Percentiles rank a stretch among this genome's conserved stretches.
Conservation (phyloP, 2,888 invertebrate genomes). For the Zaprionus bogoriensis region DNA sequence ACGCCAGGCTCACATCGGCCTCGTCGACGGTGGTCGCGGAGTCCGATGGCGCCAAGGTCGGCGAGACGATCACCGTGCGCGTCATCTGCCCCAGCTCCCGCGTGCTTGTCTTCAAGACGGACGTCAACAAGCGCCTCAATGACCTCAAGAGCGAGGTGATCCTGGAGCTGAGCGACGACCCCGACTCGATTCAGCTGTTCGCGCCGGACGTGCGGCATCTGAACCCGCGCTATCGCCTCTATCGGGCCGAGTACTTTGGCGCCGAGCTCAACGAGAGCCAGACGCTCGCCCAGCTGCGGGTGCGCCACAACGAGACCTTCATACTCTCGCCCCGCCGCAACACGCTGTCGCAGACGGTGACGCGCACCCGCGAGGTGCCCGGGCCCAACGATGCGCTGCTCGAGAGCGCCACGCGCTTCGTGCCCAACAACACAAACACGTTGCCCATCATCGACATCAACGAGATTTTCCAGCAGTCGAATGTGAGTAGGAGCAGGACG, state of each 20-base stretch:
- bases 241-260: constrained; percentile 77
- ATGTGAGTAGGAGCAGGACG: constrained; percentile 79
- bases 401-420: constrained; percentile 82
- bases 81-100: constrained; percentile 81
- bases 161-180: constrained; percentile 79
- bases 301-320: constrained; percentile 79
- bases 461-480: constrained; percentile 83
- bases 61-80: constrained; percentile 75
- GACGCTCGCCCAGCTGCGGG: constrained; percentile 70
- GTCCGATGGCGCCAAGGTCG: constrained; percentile 30
- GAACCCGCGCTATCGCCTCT: constrained; percentile 78
- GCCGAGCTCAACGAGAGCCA: constrained; percentile 73
- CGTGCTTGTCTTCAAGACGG: constrained; percentile 73
- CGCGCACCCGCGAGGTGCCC: constrained; percentile 79
- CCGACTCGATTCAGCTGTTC: constrained; percentile 78
- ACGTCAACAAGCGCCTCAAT: constrained; percentile 69
- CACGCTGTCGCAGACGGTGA: constrained; percentile 69
- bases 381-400: constrained; percentile 84
- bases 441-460: constrained; percentile 82
- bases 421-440: constrained; percentile 78
- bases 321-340: constrained; percentile 76
- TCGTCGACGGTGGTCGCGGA: constrained; percentile 40
- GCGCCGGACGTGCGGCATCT: constrained; percentile 79
- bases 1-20: constrained; percentile 36
- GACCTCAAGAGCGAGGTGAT: constrained; percentile 81